These are phyloP conservation scores for Haliclystus octoradiatus DNA, from an alignment of 30 jellyfish, hydroid and myxozoan genomes.

Conservation along the genomic window DNA sequence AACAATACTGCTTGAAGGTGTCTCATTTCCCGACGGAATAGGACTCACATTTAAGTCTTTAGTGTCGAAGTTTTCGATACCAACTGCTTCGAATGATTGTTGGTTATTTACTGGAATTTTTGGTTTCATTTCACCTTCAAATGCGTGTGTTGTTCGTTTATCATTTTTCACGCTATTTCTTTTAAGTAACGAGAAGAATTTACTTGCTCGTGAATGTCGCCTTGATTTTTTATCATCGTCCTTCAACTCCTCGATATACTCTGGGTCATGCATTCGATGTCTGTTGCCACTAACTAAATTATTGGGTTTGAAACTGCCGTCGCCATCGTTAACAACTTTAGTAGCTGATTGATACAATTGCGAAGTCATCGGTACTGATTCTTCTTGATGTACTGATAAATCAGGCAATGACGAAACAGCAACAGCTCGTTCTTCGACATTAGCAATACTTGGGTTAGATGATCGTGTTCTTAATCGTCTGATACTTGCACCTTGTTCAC, in stretches of 20 bases:
- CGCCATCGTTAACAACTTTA: too few relatives aligned
- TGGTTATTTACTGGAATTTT: neutral
- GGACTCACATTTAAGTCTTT: neutral
- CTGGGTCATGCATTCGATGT: neutral
- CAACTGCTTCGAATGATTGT: too few relatives aligned
- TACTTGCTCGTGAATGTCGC: neutral
- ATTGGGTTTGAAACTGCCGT: neutral
- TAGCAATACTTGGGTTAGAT: constrained; percentile 26
- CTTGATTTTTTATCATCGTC: neutral
- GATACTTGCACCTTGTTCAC: constrained; percentile 55
- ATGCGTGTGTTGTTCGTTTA: neutral
- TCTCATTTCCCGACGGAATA: neutral
- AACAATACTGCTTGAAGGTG: neutral
- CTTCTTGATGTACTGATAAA: neutral
- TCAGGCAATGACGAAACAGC: neutral
- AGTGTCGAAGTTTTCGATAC: neutral
- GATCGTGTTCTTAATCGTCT: constrained; percentile 53
- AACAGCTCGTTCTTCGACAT: neutral
- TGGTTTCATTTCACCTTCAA: neutral
- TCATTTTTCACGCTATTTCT: neutral
- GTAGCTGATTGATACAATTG: neutral
- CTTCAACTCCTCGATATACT: neutral
- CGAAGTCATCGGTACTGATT: neutral
- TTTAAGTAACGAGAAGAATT: neutral
- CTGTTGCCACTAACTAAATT: neutral